Evolutionary conservation across 2,113 vertebrate species (phyloP).

Genomic region (Myrmophylax atrothorax): DNA sequence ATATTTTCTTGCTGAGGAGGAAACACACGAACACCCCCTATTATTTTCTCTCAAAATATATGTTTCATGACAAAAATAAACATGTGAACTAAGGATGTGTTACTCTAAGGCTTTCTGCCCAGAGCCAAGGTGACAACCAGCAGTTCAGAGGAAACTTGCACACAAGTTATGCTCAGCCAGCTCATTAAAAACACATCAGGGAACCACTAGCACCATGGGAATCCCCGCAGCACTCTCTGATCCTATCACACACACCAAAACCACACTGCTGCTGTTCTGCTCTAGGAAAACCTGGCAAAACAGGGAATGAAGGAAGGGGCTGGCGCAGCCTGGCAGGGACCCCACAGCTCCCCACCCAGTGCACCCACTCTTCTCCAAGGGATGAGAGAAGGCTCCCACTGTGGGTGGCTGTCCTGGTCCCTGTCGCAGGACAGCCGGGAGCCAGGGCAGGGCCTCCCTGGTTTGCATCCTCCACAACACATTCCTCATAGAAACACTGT

Average conservation of each 20-base stretch:
- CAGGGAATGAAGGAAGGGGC: rapidly evolving
- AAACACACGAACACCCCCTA: background rate
- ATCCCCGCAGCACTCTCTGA: background rate
- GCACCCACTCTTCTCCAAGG: rapidly evolving
- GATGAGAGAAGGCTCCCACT: rapidly evolving
- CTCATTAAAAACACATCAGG: background rate
- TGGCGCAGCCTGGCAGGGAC: background rate
- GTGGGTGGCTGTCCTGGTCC: rapidly evolving
- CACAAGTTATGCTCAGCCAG: background rate
- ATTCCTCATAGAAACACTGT: background rate
- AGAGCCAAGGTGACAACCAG: background rate
- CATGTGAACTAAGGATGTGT: background rate
- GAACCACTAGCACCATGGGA: background rate
- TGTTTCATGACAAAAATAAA: background rate
- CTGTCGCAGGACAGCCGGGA: rapidly evolving
- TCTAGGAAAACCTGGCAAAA: background rate
- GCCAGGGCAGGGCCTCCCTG: background rate
- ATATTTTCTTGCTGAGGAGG: background rate
- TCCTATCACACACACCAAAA: background rate
- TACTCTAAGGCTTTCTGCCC: background rate
- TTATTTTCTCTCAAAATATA: background rate
- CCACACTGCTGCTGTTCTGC: rapidly evolving
- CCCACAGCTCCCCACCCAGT: rapidly evolving
- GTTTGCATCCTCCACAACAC: background rate
- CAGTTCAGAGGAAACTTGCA: background rate